phyloP scores from a whole-genome alignment of 1,140 invertebrate genomes.

The Bombus vancouverensis region DNA sequence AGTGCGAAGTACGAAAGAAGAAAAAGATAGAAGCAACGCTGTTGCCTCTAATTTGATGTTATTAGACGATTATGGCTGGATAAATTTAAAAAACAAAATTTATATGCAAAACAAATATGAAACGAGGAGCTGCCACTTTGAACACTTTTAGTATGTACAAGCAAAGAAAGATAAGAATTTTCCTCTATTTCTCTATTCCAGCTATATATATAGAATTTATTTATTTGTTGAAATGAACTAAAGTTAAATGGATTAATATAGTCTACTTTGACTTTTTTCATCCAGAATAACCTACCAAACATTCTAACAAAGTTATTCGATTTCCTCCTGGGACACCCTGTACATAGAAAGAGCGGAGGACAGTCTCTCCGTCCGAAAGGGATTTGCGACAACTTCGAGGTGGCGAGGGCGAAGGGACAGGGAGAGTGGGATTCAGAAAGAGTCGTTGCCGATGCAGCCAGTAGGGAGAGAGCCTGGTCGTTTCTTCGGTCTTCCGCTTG shows the following conservation, averaged over 20 bases:
- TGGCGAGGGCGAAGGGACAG: neutral
- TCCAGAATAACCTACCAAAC: neutral
- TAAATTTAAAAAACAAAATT: too few relatives aligned
- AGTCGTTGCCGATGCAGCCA: slow-evolving; percentile 47
- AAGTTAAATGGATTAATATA: too few relatives aligned
- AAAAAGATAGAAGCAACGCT: neutral
- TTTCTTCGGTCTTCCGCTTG: slow-evolving; percentile 49
- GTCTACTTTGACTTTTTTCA: too few relatives aligned
- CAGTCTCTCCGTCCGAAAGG: slow-evolving; percentile 58
- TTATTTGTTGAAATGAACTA: too few relatives aligned
- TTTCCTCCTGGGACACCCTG: neutral
- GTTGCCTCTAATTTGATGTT: neutral
- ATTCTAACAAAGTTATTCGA: neutral
- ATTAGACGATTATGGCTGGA: too few relatives aligned
- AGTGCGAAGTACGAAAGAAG: too few relatives aligned
- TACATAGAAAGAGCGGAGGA: neutral
- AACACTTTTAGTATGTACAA: too few relatives aligned
- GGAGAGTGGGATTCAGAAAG: slow-evolving; percentile 19
- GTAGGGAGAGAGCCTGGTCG: slow-evolving; percentile 12
- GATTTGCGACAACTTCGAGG: slow-evolving; percentile 61
- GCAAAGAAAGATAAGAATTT: too few relatives aligned
- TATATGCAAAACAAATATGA: too few relatives aligned
- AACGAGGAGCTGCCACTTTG: too few relatives aligned
- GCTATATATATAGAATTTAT: too few relatives aligned
- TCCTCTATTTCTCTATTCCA: too few relatives aligned